These are phyloP conservation scores for Cydia splendana DNA, from an alignment of 1,140 invertebrate genomes.

Conservation along the genomic window DNA sequence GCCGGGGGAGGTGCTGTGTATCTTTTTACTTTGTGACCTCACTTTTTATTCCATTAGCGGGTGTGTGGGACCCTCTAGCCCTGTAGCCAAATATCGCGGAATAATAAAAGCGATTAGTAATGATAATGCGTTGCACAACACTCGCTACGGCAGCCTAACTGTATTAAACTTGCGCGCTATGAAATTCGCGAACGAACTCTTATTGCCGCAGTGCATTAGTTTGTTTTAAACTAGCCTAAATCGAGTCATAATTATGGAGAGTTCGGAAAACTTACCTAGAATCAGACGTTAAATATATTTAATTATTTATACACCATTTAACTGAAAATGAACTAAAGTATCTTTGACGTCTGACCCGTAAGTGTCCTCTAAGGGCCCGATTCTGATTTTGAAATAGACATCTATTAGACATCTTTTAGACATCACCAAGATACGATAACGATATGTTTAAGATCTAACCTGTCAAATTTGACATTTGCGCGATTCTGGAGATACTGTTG, in stretches of 20 bases:
- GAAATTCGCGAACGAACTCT: slow-evolving; percentile 62
- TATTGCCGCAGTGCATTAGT: slow-evolving; percentile 57
- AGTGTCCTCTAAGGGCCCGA: no score
- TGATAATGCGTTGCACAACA: slow-evolving; percentile 72
- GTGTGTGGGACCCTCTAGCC: slow-evolving; percentile 74
- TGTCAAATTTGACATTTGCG: no score
- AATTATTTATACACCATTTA: background rate
- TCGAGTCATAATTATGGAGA: slow-evolving; percentile 7
- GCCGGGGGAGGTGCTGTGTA: slow-evolving; percentile 72
- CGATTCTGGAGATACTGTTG: no score
- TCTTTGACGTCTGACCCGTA: no score
- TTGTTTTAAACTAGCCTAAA: slow-evolving; percentile 41
- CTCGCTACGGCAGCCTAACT: slow-evolving; percentile 61
- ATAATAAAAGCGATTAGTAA: slow-evolving; percentile 80
- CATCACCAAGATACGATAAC: no score
- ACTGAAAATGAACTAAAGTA: background rate
- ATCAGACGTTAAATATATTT: background rate
- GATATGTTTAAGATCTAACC: no score
- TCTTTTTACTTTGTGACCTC: slow-evolving; percentile 79
- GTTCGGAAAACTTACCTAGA: background rate
- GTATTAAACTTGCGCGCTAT: slow-evolving; percentile 68
- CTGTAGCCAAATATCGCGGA: slow-evolving; percentile 76
- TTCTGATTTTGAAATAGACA: no score
- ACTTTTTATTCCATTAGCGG: slow-evolving; percentile 80
- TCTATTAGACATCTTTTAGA: no score